These are phyloP conservation scores for Empidonax alnorum DNA, from an alignment of 2,113 vertebrate genomes.

Conservation along the genomic window DNA sequence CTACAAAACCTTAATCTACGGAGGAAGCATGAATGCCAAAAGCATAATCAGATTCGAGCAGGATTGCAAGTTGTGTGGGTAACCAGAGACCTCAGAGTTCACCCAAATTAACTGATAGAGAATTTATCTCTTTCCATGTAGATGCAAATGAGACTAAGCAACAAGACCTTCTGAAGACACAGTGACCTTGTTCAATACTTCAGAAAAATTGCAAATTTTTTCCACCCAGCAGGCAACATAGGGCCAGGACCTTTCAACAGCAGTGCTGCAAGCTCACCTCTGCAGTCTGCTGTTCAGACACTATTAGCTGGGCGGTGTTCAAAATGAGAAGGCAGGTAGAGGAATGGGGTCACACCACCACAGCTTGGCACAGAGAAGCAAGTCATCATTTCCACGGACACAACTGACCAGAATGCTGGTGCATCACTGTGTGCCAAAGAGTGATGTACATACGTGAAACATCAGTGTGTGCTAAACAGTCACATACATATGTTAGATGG, in stretches of 20 bases:
- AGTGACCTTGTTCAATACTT: neutral
- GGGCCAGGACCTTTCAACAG: neutral
- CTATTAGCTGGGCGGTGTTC: neutral
- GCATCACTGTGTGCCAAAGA: neutral
- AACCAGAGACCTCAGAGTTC: neutral
- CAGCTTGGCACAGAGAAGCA: neutral
- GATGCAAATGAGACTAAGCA: neutral
- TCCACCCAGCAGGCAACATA: neutral
- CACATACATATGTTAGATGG: neutral
- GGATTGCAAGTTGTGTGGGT: neutral
- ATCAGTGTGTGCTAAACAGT: neutral
- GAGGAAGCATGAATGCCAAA: neutral
- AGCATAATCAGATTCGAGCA: neutral
- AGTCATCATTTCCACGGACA: neutral
- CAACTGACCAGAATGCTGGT: neutral
- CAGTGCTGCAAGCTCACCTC: neutral
- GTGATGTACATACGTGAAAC: neutral
- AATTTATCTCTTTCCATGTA: neutral
- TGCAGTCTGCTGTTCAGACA: neutral
- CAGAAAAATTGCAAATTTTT: neutral
- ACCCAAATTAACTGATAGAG: neutral
- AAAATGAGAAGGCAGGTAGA: rapidly evolving
- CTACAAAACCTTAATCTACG: neutral
- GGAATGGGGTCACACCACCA: neutral
- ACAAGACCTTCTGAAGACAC: neutral